phyloP scores from a whole-genome alignment of 2,113 vertebrate genomes.

The Puma concolor region DNA sequence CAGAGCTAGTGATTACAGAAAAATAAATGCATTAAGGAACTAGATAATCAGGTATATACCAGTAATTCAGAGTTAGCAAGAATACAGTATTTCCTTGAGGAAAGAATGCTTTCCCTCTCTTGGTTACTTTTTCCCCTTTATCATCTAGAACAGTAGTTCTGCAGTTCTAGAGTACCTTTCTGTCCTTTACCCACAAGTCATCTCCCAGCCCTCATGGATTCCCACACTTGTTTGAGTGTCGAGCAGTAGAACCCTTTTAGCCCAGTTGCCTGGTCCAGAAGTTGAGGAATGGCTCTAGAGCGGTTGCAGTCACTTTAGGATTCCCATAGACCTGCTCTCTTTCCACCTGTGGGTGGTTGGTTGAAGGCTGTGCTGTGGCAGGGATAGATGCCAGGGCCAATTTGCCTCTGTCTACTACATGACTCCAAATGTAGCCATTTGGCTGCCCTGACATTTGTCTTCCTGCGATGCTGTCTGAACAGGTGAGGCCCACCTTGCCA shows the following conservation, averaged over 20 bases:
- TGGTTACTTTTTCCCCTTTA: not conserved
- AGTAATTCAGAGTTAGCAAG: not conserved
- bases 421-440: not conserved
- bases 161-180: not conserved
- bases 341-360: too few relatives aligned
- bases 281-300: not conserved
- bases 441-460: not conserved
- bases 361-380: not conserved
- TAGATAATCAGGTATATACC: not conserved
- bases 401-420: not conserved
- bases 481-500: not conserved
- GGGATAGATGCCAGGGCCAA: rapidly evolving
- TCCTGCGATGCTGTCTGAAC: not conserved
- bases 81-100: not conserved
- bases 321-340: too few relatives aligned
- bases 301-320: too few relatives aligned
- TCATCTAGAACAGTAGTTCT: not conserved
- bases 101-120: not conserved
- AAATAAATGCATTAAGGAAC: not conserved
- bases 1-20: not conserved
- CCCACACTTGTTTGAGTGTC: not conserved
- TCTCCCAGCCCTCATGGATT: rapidly evolving
- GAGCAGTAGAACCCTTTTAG: not conserved
- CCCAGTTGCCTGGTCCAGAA: not conserved
- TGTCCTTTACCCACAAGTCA: rapidly evolving